Base-by-base conservation (phyloP, 2,888 invertebrate species). In the Drosophila mettleri region DNA sequence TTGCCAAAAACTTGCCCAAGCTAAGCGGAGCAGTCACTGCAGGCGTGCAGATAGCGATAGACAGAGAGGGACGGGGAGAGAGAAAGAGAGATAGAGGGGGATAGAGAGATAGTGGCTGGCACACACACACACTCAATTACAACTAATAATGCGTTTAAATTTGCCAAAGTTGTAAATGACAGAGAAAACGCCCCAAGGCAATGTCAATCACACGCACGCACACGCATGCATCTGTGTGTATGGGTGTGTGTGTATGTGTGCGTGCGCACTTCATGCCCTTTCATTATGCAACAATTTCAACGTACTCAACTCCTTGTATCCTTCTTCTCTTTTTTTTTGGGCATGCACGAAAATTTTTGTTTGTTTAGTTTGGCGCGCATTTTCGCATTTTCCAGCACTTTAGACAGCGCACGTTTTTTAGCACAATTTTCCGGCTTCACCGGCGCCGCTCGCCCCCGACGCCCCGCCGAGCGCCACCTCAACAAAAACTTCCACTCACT, bases 401-500 rank as follows among this genome's bases (percentile, higher is more conserved):
- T 63, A 57, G 78, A 62, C 64, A 74, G 64, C 39, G 18, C 10
- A 16, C 29, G 20, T 52, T 22, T 51, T 49, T 34, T 27, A 74
- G 57, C 69, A 52, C 69, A 51, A 18, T 18, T 54, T 53, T 7
- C 12, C 54, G 24, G 20, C 53, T 29, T 27, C 16, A 45, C 16
- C 43, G 16, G 2, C 46, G 34, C n/a, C 16, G 45, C 10, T 27
- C 16, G 3, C 4, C 16, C 16, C 39, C 0, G 8, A 7, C 3
- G 5, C 1, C 10, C 24, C 27, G 2, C 4, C 1, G 1, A 9
- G 24, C n/a, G 24, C n/a, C 41, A 18, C 39, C 36, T 31, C 46
- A 48, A 48, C 48, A 33, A 66, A 57, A 36, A 43, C 68, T 74
- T 74, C 69, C 74, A 74, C 87, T 81, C 80, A 85, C 83, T 87